Evolutionary conservation across 2,888 invertebrate species (phyloP).

Genomic region (Drosophila birchii): DNA sequence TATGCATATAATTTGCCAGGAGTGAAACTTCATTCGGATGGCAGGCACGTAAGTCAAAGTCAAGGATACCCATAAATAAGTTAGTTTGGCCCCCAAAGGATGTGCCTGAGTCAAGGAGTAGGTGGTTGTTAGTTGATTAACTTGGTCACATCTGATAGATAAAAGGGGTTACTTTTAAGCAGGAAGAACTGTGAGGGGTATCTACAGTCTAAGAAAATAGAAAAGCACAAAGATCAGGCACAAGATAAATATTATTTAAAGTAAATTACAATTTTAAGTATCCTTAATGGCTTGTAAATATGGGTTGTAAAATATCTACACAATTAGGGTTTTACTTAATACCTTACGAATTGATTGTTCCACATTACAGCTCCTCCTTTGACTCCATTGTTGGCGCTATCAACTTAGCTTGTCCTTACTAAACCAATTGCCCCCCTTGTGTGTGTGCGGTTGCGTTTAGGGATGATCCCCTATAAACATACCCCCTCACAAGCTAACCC

Average conservation of each 20-base stretch:
- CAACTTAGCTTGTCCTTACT: conserved; percentile 10
- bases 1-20: conserved; percentile 44
- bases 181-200: background rate
- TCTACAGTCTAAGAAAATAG: background rate
- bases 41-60: conserved; percentile 51
- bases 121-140: conserved; percentile 28
- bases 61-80: conserved; percentile 50
- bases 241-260: background rate
- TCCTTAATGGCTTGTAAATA: background rate
- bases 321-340: background rate
- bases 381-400: conserved; percentile 10
- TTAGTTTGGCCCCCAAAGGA: conserved; percentile 31
- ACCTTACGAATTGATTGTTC: background rate
- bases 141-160: conserved; percentile 6
- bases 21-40: conserved; percentile 36
- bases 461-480: conserved; percentile 2
- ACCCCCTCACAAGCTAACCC: background rate
- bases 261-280: background rate
- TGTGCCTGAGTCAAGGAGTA: conserved; percentile 1
- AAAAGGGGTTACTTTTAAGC: background rate
- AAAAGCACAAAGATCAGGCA: background rate
- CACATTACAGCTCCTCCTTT: background rate
- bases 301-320: background rate
- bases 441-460: background rate
- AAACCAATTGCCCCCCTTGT: background rate